Evolutionary conservation across 2,888 invertebrate genomes (phyloP), one percentile per base, ranked within the genome.

Genomic region (Torymus texanus): DNA sequence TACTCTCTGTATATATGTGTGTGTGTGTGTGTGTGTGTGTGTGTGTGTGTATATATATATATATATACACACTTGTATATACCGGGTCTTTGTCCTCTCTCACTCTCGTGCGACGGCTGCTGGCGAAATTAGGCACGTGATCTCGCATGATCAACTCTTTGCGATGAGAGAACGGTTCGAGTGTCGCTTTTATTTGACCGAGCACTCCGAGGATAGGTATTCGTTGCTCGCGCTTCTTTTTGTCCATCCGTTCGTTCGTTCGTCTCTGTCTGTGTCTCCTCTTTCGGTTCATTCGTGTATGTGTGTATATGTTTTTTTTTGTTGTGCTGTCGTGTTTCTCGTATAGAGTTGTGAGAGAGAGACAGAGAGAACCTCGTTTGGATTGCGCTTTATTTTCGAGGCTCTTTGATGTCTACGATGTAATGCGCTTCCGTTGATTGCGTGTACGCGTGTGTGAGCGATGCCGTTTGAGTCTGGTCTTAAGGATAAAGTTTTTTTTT

Each of bases 111-210:
- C 29, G 1, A 29, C 68, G 51, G 16, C 65, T 65, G 58, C 24
- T 59, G 63, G 53, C 59, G 55, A 77, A 77, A 77, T 77, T 77
- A 59, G 63, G 58, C 18, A 24, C 65, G 53, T 58, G 71, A 65
- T 71, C 58, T 58, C 58, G 63, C 51, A 59, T 58, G 65, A 63
- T 71, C 65, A 50, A 16, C 50, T 10, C 50, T 65, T 65, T 18
- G 14, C 29, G 16, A 2, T 2, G 29, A 29, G 29, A 29, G 29
- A 58, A 14, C 10, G 8, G 14, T 50, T 56, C 50, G 50, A 16
- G 5, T 53, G 53, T 50, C 53, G 58, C 24, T 58, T 67, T 61
- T 29, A 29, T 29, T 29, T 29, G 29, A 3, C 29, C 29, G 29
- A 29, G 29, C n/a, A n/a, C 50, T 75, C 16, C 61, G 24, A 29